Conservation (phyloP, 2,797 vertebrate genomes). For the Chaetodon trifasciatus region DNA sequence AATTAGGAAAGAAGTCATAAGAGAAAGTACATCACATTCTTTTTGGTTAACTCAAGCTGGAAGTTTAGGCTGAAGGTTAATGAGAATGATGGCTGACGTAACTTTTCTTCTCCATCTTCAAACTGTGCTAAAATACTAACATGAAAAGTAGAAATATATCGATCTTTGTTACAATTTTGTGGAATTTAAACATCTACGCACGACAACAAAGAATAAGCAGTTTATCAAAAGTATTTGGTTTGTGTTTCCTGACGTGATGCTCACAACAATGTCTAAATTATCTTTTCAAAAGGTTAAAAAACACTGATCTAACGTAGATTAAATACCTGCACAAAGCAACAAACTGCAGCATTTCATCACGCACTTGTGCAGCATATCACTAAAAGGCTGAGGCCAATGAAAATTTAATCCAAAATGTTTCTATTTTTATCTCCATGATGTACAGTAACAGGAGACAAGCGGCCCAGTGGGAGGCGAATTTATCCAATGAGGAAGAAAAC, state of each 20-base stretch:
- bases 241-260: neutral
- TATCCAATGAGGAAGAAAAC: conserved; percentile 50
- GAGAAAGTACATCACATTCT: conserved; percentile 46
- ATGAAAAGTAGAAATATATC: conserved; percentile 4
- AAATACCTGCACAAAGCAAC: neutral
- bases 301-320: neutral
- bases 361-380: conserved; percentile 6
- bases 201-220: neutral
- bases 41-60: conserved; percentile 15
- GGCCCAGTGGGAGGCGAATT: conserved; percentile 41
- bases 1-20: conserved; percentile 45
- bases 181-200: neutral
- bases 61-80: conserved; percentile 12
- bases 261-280: neutral
- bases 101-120: neutral
- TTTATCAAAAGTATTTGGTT: conserved; percentile 20
- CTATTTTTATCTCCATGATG: conserved; percentile 53
- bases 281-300: neutral
- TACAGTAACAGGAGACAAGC: conserved; percentile 41
- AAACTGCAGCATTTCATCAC: conserved; percentile 5
- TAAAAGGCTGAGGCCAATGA: conserved; percentile 33
- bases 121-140: neutral
- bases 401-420: conserved; percentile 54
- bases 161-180: neutral
- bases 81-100: neutral